These are phyloP conservation scores for Rhizomys pruinosus DNA, from an alignment of 2,113 vertebrate species.

Conservation along the genomic window DNA sequence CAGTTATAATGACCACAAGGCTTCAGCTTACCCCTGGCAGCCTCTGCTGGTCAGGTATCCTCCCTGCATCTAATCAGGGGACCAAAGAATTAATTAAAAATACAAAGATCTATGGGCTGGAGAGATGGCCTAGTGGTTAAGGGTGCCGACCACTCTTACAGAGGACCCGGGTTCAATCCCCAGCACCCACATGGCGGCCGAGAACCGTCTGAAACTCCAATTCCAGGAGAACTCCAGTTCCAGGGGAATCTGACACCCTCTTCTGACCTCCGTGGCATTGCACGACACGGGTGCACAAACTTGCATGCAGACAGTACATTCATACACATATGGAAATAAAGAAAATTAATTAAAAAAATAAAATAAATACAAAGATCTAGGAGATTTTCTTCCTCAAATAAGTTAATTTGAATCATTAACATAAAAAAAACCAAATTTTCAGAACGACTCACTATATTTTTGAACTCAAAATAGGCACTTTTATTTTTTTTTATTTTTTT, in stretches of 20 bases:
- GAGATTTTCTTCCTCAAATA: constrained; percentile 46
- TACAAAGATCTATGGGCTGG: neutral
- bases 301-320: too few relatives aligned
- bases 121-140: too few relatives aligned
- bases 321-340: too few relatives aligned
- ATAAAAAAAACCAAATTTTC: neutral
- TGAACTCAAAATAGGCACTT: constrained; percentile 43
- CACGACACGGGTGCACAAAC: too few relatives aligned
- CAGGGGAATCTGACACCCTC: too few relatives aligned
- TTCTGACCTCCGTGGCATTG: too few relatives aligned
- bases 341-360: constrained; percentile 42
- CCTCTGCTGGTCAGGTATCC: neutral
- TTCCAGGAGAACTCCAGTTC: too few relatives aligned
- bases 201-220: too few relatives aligned
- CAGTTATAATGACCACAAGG: neutral
- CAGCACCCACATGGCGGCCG: too few relatives aligned
- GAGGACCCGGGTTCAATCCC: too few relatives aligned
- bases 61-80: neutral
- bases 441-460: constrained; percentile 42
- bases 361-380: neutral
- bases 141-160: too few relatives aligned
- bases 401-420: constrained; percentile 34
- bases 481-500: too few relatives aligned
- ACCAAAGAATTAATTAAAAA: constrained; percentile 23
- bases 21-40: neutral